phyloP scores from a whole-genome alignment of 2,888 invertebrate species.

The Belgica antarctica region DNA sequence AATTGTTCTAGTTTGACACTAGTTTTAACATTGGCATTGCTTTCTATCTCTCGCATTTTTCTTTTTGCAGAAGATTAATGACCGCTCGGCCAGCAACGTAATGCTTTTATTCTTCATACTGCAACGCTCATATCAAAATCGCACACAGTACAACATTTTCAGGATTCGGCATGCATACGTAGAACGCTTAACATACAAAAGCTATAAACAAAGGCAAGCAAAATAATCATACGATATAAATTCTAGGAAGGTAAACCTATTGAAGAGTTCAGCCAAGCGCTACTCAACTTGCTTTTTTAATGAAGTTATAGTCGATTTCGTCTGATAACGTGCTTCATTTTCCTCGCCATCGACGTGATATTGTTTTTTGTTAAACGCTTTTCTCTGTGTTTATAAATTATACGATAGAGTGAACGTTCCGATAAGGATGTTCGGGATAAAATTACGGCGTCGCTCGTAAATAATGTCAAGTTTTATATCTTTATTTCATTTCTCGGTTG shows the following conservation, averaged over 20 bases:
- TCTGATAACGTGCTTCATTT: slow-evolving; percentile 3
- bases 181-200: slow-evolving; percentile 30
- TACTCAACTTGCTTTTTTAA: slow-evolving; percentile 29
- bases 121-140: not conserved
- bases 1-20: slow-evolving; percentile 23
- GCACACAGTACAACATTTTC: slow-evolving; percentile 11
- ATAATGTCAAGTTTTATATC: too few species aligned
- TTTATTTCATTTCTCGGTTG: too few species aligned
- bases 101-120: not conserved
- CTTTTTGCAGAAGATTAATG: slow-evolving; percentile 10
- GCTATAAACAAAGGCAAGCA: slow-evolving; percentile 23
- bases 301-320: slow-evolving; percentile 27
- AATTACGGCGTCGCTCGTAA: too few species aligned
- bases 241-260: slow-evolving; percentile 25
- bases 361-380: not conserved
- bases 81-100: not conserved
- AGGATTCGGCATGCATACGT: slow-evolving; percentile 28
- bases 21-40: too few species aligned
- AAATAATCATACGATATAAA: slow-evolving; percentile 39
- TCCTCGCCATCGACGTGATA: too few species aligned
- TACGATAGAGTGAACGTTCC: not conserved
- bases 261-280: not conserved
- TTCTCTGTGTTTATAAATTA: not conserved
- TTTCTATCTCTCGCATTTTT: too few species aligned
- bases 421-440: not conserved